Evolutionary conservation across 2,888 invertebrate genomes (phyloP).

Genomic region (Calameuta pallipes): DNA sequence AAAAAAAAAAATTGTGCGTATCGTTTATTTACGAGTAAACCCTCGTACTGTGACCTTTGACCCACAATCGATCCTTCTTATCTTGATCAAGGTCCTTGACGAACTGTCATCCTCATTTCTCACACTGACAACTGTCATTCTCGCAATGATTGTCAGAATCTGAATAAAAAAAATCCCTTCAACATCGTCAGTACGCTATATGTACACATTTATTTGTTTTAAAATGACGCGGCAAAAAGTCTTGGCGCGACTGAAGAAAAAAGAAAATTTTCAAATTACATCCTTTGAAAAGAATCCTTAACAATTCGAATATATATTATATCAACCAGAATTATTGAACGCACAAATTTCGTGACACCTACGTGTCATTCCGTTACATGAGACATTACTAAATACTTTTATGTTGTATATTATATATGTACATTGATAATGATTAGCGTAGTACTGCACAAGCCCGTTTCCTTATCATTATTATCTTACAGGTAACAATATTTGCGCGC

Average conservation of each 20-base stretch:
- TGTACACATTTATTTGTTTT: neutral
- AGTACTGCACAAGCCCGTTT: neutral
- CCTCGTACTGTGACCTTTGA: no score
- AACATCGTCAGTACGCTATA: neutral
- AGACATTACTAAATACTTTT: neutral
- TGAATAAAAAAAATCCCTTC: neutral
- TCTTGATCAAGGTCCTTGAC: neutral
- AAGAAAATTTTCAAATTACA: neutral
- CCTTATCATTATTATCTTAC: neutral
- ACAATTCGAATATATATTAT: neutral
- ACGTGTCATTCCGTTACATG: neutral
- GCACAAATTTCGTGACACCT: neutral
- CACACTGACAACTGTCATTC: neutral
- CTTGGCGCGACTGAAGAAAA: neutral
- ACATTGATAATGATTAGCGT: neutral
- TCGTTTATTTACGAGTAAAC: slow-evolving; percentile 18
- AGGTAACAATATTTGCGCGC: neutral
- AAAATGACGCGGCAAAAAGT: neutral
- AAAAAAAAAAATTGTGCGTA: slow-evolving; percentile 47
- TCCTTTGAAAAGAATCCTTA: neutral
- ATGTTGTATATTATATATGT: neutral
- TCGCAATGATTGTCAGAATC: neutral
- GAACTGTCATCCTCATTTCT: neutral
- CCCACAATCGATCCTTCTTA: neutral
- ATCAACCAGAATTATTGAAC: neutral